phyloP scores from a whole-genome alignment of 2,888 invertebrate species.

The Lepetodrilus schrolli region DNA sequence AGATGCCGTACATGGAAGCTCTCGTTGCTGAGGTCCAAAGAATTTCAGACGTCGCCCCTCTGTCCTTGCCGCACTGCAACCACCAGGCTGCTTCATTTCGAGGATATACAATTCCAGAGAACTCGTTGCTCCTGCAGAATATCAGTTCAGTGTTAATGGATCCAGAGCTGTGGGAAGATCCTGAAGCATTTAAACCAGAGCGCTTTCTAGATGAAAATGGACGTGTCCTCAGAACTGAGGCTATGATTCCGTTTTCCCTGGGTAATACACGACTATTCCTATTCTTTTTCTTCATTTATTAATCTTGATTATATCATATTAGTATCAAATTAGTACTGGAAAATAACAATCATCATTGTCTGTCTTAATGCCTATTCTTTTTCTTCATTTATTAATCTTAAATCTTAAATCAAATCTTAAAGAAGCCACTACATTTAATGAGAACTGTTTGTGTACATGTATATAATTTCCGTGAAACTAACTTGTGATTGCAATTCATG shows the following conservation, averaged over 20 bases:
- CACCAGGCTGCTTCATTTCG: conserved; percentile 46
- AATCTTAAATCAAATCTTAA: too few species aligned
- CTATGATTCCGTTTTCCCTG: conserved; percentile 21
- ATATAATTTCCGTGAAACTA: too few species aligned
- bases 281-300: too few species aligned
- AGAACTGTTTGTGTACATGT: too few species aligned
- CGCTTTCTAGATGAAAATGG: conserved; percentile 36
- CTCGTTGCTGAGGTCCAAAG: conserved; percentile 47
- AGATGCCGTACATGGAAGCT: conserved; percentile 44
- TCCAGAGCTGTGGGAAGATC: conserved; percentile 36
- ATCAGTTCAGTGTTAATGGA: conserved; percentile 43
- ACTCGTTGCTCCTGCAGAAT: conserved; percentile 41
- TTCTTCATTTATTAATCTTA: too few species aligned
- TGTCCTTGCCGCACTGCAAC: conserved; percentile 51
- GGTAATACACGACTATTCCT: background rate
- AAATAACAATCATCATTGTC: too few species aligned
- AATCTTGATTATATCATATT: too few species aligned
- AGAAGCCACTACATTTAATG: too few species aligned
- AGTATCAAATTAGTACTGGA: too few species aligned
- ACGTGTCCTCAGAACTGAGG: background rate
- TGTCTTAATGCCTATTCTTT: too few species aligned
- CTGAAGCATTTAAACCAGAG: conserved; percentile 42
- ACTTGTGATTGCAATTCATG: too few species aligned
- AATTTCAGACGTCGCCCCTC: conserved; percentile 45
- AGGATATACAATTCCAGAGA: conserved; percentile 54